Percentiles rank a stretch among this genome's conserved stretches.
phyloP scores from a whole-genome alignment of 2,113 vertebrate species.

The Hippocampus zosterae region DNA sequence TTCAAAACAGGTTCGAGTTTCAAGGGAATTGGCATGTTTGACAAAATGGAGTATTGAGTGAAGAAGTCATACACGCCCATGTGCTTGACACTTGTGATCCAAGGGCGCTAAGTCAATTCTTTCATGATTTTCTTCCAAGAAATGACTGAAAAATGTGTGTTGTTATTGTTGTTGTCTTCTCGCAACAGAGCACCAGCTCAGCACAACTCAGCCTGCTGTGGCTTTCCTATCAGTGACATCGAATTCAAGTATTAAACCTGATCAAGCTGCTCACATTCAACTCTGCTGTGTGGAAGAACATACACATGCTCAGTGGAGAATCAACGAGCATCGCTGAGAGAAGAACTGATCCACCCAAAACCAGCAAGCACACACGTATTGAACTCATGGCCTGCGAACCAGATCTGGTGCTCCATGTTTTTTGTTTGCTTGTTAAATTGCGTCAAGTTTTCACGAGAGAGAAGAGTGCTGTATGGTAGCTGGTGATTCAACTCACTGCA shows the following conservation, averaged over 20 bases:
- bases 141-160: not conserved
- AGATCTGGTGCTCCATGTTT: not conserved
- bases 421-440: no score
- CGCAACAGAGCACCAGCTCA: not conserved
- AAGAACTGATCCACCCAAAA: not conserved
- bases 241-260: conserved; percentile 36
- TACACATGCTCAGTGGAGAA: conserved; percentile 42
- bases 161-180: not conserved
- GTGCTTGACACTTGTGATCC: not conserved
- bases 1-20: not conserved
- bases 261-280: conserved; percentile 7
- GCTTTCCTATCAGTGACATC: conserved; percentile 25
- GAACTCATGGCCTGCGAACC: not conserved
- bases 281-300: conserved; percentile 45
- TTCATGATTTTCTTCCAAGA: not conserved
- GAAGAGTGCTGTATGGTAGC: no score
- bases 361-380: not conserved
- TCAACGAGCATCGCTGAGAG: conserved; percentile 40
- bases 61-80: not conserved
- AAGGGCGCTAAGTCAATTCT: not conserved
- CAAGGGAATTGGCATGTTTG: not conserved
- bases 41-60: not conserved
- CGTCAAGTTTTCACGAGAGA: no score
- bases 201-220: conserved; percentile 1
- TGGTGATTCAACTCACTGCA: no score